phyloP scores from a whole-genome alignment of 2,888 invertebrate species.

The Pristionchus maxplancki region DNA sequence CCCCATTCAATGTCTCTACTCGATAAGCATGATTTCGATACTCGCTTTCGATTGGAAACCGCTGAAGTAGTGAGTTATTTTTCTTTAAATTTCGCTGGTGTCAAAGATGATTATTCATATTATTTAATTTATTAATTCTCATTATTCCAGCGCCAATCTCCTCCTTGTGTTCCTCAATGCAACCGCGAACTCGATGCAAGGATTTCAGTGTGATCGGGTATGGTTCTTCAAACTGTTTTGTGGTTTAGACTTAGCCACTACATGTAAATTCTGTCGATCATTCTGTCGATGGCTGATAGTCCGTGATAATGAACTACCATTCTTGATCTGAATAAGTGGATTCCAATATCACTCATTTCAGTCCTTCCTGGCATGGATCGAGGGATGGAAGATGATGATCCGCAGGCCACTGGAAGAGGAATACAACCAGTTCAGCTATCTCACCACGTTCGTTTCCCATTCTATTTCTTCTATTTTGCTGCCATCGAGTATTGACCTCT shows the following conservation, averaged over 20 bases:
- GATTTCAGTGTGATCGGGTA: not conserved
- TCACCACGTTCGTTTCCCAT: not conserved
- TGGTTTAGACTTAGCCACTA: too few species aligned
- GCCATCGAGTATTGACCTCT: not conserved
- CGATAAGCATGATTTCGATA: not conserved
- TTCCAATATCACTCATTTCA: not conserved
- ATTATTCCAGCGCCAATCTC: not conserved
- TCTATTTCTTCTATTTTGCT: not conserved
- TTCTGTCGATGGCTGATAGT: too few species aligned
- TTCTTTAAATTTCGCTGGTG: not conserved
- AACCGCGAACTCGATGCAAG: not conserved
- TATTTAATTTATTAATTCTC: too few species aligned
- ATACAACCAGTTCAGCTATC: not conserved
- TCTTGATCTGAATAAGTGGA: not conserved
- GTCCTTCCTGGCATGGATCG: not conserved
- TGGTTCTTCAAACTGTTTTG: too few species aligned
- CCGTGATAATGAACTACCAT: too few species aligned
- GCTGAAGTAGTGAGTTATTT: not conserved
- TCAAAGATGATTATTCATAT: too few species aligned
- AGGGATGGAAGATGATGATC: not conserved
- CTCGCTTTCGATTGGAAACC: not conserved
- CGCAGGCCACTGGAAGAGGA: not conserved
- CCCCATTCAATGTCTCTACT: not conserved
- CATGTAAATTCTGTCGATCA: too few species aligned
- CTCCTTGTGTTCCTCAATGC: not conserved